These are phyloP conservation scores for Drosophila lini DNA, from an alignment of 1,140 invertebrate species.

Conservation along the genomic window DNA sequence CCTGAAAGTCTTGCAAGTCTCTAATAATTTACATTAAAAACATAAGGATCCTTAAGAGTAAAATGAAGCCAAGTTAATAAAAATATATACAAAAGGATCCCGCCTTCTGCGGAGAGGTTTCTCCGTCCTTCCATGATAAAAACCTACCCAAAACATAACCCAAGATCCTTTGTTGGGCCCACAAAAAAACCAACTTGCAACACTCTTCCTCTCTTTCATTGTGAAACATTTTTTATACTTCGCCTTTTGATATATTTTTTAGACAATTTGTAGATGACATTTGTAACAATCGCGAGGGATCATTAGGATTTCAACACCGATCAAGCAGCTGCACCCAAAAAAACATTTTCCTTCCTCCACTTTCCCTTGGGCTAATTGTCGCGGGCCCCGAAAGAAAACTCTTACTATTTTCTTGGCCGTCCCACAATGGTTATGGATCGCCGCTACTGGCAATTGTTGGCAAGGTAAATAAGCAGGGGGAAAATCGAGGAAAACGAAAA, in stretches of 20 bases:
- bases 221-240: constrained; percentile 12
- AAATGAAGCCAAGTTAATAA: neutral
- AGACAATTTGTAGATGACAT: constrained; percentile 44
- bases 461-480: constrained; percentile 21
- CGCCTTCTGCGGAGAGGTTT: neutral
- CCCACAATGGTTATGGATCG: constrained; percentile 42
- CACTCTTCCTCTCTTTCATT: constrained; percentile 21
- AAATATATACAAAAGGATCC: neutral
- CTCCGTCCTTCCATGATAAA: neutral
- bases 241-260: neutral
- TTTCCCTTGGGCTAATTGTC: constrained; percentile 58
- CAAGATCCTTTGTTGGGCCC: constrained; percentile 15
- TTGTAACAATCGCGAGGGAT: constrained; percentile 31
- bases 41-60: too few relatives aligned
- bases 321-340: constrained; percentile 25
- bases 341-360: neutral
- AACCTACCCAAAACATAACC: constrained; percentile 22
- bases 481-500: neutral
- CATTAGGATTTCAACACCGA: constrained; percentile 55
- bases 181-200: constrained; percentile 27
- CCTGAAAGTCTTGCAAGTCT: too few relatives aligned
- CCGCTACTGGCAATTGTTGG: constrained; percentile 27
- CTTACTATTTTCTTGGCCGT: constrained; percentile 12
- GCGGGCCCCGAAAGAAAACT: constrained; percentile 29
- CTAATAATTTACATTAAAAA: too few relatives aligned